Base-by-base conservation (phyloP, 2,888 invertebrate species). In the Mechanitis mazaeus region DNA sequence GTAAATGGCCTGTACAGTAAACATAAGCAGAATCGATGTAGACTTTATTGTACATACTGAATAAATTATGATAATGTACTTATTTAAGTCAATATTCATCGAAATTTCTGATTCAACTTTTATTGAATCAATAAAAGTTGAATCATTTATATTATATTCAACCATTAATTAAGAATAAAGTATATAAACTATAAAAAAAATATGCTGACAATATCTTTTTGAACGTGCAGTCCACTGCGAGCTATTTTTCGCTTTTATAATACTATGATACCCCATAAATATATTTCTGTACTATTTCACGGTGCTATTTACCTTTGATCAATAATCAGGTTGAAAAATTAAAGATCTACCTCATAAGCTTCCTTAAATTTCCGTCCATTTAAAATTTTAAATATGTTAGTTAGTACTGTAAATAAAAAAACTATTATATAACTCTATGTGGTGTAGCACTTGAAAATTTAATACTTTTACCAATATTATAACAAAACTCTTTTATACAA, bases 361-460 rank as follows among this genome's bases (percentile, higher is more conserved):
- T 72, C 75, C 71, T 60, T 66, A 61, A 65, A 64, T 60, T 74
- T 79, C 83, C 85, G 80, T 86, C 84, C 85, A 76, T 74, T 71
- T 62, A 73, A 77, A 84, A 84, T 81, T 85, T 85, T 85, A 85
- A 76, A 75, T 67, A 79, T 81, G 74, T 69, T 75, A 77, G 63
- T 65, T 77, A 73, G 79, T 77, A 72, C 78, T 78, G 73, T 68
- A 62, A 59, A 59, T 45, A 59, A 42, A 42, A 42, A 42, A 42
- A 42, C 6, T 7, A 42, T 42, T 42, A 3, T 42, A 42, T 9
- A 42, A 42, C 9, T 9, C 2, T 42, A 42, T 7, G 6, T 42
- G 42, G 6, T 5, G 9, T 42, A 42, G 7, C 42, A 42, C 6
- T 42, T 42, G 42, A 9, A 42, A 3, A 42, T 42, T 42, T 42